Conservation (phyloP, 2,888 invertebrate species). For the Lepidocyrtinus sp. region DNA sequence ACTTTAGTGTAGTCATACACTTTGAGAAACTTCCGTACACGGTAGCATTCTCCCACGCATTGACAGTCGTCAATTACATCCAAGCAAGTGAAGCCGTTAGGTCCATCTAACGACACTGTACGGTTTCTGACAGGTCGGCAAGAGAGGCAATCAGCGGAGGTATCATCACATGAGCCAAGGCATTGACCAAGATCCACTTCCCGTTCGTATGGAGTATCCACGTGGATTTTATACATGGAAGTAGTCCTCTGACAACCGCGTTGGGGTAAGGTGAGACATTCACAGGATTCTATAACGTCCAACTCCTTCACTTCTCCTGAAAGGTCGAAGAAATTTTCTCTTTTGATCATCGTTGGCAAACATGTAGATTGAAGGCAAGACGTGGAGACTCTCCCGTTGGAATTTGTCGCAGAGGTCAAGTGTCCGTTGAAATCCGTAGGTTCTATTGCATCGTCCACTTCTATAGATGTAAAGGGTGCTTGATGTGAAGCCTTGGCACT, state of each 20-base stretch:
- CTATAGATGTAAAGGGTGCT: conserved; percentile 17
- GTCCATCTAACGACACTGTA: conserved; percentile 69
- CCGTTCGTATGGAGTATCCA: conserved; percentile 66
- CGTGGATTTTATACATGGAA: conserved; percentile 52
- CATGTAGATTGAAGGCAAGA: conserved; percentile 63
- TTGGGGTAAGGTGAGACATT: conserved; percentile 62
- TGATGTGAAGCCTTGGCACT: background rate
- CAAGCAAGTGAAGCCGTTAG: conserved; percentile 71
- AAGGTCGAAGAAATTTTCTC: conserved; percentile 64
- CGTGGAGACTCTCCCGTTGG: too few relatives aligned
- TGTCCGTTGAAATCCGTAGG: background rate
- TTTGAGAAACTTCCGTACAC: conserved; percentile 73
- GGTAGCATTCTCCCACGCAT: conserved; percentile 72
- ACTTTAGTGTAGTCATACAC: conserved; percentile 73
- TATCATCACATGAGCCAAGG: conserved; percentile 53
- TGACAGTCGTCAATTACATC: conserved; percentile 72
- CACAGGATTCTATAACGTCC: conserved; percentile 67
- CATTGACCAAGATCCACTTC: conserved; percentile 65
- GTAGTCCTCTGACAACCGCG: conserved; percentile 57
- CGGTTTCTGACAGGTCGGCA: conserved; percentile 68
- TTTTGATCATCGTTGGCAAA: conserved; percentile 52
- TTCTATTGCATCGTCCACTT: conserved; percentile 14
- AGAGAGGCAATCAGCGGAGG: conserved; percentile 67
- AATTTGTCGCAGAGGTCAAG: background rate
- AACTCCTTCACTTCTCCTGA: conserved; percentile 59